Evolutionary conservation across 2,797 vertebrate genomes (phyloP).

Genomic region (Leptatherina wallacei): DNA sequence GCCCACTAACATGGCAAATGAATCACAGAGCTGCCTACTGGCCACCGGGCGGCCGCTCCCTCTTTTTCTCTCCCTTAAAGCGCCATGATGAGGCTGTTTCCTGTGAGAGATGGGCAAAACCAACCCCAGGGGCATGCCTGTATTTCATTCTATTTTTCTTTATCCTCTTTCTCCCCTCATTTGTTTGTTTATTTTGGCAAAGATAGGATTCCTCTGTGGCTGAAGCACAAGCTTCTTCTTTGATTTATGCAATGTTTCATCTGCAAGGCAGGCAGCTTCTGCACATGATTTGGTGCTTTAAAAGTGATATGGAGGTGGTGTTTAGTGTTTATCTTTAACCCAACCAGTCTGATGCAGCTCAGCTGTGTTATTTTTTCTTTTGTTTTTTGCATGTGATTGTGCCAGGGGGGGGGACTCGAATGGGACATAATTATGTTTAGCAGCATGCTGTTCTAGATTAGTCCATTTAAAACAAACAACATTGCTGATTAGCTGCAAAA

Average conservation of each 20-base stretch:
- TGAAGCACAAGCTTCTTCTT: conserved; percentile 49
- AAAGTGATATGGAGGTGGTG: conserved; percentile 50
- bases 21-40: conserved; percentile 66
- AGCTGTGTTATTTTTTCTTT: conserved; percentile 4
- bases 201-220: conserved; percentile 37
- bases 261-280: conserved; percentile 51
- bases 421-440: conserved; percentile 22
- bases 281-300: conserved; percentile 55
- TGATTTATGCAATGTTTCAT: conserved; percentile 69
- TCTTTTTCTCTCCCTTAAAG: conserved; percentile 12
- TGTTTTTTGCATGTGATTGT: conserved; percentile 21
- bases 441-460: background rate
- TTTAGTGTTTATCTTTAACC: conserved; percentile 50
- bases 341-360: conserved; percentile 33
- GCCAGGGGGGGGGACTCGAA: conserved; percentile 26
- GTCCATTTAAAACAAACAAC: background rate
- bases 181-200: conserved; percentile 63
- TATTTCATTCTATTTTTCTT: conserved; percentile 52
- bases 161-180: conserved; percentile 17
- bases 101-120: conserved; percentile 67
- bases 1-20: conserved; percentile 74
- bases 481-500: background rate
- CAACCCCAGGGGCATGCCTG: conserved; percentile 55
- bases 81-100: conserved; percentile 66
- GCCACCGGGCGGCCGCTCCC: background rate